Conservation (phyloP, 1,140 invertebrate species). For the Pseudomyrmex dendroicus region DNA sequence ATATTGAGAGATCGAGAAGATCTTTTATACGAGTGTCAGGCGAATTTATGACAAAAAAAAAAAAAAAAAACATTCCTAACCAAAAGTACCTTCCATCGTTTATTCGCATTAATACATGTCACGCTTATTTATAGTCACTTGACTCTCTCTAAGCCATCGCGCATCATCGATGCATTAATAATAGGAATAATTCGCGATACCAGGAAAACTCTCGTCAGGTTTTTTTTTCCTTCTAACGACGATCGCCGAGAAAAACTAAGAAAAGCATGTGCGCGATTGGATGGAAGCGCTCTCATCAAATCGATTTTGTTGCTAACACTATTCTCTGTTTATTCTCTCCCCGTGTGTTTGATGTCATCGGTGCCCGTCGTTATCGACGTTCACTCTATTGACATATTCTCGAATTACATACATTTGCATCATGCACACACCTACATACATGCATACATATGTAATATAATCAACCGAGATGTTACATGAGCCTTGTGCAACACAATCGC, state of each 20-base stretch:
- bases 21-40: neutral
- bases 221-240: conserved; percentile 40
- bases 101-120: conserved; percentile 29
- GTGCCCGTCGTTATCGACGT: neutral
- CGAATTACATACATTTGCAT: too few relatives aligned
- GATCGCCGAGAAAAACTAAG: neutral
- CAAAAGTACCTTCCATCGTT: conserved; percentile 27
- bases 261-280: conserved; percentile 17
- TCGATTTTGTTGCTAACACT: conserved; percentile 63
- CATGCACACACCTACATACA: too few relatives aligned
- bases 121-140: conserved; percentile 51
- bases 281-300: conserved; percentile 27
- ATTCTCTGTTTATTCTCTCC: conserved; percentile 34
- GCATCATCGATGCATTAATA: conserved; percentile 56
- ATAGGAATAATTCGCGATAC: neutral
- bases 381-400: neutral
- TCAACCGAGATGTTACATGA: conserved; percentile 34
- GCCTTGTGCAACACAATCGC: conserved; percentile 17
- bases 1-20: neutral
- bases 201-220: conserved; percentile 28
- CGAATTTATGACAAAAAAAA: neutral
- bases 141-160: conserved; percentile 37
- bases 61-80: conserved; percentile 5
- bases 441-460: conserved; percentile 8
- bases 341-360: conserved; percentile 37